Percentiles rank a stretch among this genome's conserved stretches.
These are phyloP conservation scores for Latrodectus elegans DNA, from an alignment of 2,888 invertebrate species.

Conservation along the genomic window DNA sequence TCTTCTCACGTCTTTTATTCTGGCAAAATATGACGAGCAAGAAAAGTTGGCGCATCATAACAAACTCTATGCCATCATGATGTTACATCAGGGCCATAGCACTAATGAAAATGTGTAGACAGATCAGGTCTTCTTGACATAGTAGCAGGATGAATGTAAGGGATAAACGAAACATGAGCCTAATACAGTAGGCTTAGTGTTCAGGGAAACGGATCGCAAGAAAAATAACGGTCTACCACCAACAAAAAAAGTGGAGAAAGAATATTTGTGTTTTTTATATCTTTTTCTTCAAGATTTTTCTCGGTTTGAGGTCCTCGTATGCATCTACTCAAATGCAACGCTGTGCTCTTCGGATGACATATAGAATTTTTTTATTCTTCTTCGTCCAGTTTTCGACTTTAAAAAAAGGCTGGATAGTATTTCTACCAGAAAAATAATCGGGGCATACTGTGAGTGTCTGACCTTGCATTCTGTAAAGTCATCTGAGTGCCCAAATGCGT, in stretches of 20 bases:
- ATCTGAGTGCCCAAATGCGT: conserved; percentile 22
- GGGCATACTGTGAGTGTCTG: conserved; percentile 27
- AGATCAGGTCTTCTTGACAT: neutral
- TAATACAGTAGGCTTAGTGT: conserved; percentile 65
- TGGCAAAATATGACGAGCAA: too few species aligned
- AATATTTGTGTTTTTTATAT: conserved; percentile 27
- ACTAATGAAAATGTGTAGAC: conserved; percentile 50
- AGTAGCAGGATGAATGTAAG: conserved; percentile 13
- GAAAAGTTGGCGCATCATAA: too few species aligned
- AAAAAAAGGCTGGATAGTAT: conserved; percentile 17
- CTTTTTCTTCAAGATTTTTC: conserved; percentile 10
- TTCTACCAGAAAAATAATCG: conserved; percentile 55
- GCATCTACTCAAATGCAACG: conserved; percentile 28
- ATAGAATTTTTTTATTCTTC: conserved; percentile 27
- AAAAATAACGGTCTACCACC: conserved; percentile 14
- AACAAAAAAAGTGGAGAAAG: conserved; percentile 15
- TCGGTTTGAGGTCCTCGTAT: conserved; percentile 4
- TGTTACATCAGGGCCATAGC: neutral
- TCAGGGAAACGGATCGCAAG: conserved; percentile 52
- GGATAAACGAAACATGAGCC: conserved; percentile 45
- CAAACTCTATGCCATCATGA: neutral
- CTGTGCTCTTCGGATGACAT: conserved; percentile 16
- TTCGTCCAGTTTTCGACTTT: neutral
- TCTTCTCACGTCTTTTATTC: too few species aligned
- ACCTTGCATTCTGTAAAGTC: conserved; percentile 9